Conservation (phyloP, 1,140 invertebrate genomes). For the Augochlora pura region DNA sequence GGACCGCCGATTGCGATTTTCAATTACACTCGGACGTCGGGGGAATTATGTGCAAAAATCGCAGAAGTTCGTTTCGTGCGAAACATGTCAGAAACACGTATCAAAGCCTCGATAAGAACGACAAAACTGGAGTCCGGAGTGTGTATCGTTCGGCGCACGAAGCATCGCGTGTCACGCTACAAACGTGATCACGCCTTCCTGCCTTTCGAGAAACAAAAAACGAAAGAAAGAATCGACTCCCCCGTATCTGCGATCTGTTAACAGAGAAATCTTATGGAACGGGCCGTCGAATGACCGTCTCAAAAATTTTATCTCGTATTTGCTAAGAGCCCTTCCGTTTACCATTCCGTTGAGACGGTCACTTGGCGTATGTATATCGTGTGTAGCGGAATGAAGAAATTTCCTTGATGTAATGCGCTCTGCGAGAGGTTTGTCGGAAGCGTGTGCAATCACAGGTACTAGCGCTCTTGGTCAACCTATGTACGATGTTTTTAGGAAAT, state of each 20-base stretch:
- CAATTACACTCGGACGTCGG: slow-evolving; percentile 22
- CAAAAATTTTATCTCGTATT: neutral
- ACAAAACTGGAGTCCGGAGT: slow-evolving; percentile 37
- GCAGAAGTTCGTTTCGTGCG: slow-evolving; percentile 38
- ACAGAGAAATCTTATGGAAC: neutral
- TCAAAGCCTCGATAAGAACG: slow-evolving; percentile 25
- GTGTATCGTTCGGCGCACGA: slow-evolving; percentile 42
- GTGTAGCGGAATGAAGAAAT: too few species aligned
- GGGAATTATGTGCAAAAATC: slow-evolving; percentile 21
- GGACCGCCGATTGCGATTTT: slow-evolving; percentile 6
- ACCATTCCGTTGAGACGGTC: too few species aligned
- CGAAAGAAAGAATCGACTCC: slow-evolving; percentile 33
- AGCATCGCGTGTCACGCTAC: slow-evolving; percentile 53
- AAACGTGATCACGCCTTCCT: slow-evolving; percentile 42
- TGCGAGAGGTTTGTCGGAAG: too few species aligned
- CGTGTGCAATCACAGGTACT: too few species aligned
- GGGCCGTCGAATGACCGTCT: neutral
- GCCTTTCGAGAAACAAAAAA: slow-evolving; percentile 20
- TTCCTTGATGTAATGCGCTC: too few species aligned
- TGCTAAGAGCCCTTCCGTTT: too few species aligned
- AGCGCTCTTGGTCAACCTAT: too few species aligned
- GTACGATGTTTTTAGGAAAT: too few species aligned
- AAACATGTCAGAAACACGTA: slow-evolving; percentile 44
- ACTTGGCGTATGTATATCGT: too few species aligned
- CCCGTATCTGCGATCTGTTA: slow-evolving; percentile 45